Percentiles rank a stretch among this genome's conserved stretches.
These are phyloP conservation scores for Smutsia gigantea DNA, from an alignment of 2,797 vertebrate genomes.

Conservation along the genomic window DNA sequence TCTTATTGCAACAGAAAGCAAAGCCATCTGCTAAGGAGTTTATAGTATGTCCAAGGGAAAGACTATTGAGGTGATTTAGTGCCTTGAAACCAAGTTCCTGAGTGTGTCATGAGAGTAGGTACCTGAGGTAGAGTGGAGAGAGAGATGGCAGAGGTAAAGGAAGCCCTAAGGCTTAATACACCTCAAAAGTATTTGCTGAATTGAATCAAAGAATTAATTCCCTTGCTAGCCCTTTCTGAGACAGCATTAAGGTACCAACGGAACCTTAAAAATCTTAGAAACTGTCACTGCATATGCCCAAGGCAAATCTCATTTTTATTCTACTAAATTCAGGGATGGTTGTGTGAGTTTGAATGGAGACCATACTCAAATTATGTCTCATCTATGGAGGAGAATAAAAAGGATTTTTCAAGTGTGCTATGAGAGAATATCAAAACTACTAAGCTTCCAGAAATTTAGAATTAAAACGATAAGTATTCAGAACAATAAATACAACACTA, in stretches of 20 bases:
- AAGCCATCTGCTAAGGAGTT: neutral
- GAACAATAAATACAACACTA: neutral
- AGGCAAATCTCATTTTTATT: constrained; percentile 30
- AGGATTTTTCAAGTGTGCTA: neutral
- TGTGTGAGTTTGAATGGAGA: neutral
- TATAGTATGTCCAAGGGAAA: neutral
- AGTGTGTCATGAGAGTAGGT: neutral
- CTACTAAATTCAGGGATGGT: neutral
- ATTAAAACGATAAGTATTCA: neutral
- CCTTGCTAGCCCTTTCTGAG: neutral
- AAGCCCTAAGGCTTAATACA: neutral
- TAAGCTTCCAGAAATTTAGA: neutral
- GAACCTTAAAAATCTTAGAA: neutral
- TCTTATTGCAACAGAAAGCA: neutral
- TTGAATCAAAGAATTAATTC: neutral
- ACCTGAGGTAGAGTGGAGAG: neutral
- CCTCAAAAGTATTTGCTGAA: neutral
- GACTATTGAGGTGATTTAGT: neutral
- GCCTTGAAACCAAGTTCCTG: neutral
- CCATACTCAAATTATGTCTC: neutral
- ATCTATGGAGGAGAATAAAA: neutral
- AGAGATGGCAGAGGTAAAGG: neutral
- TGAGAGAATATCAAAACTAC: neutral
- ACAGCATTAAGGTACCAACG: neutral
- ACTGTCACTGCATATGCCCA: neutral